phyloP scores from a whole-genome alignment of 1,140 invertebrate genomes.

The Heliconius hewitsoni region DNA sequence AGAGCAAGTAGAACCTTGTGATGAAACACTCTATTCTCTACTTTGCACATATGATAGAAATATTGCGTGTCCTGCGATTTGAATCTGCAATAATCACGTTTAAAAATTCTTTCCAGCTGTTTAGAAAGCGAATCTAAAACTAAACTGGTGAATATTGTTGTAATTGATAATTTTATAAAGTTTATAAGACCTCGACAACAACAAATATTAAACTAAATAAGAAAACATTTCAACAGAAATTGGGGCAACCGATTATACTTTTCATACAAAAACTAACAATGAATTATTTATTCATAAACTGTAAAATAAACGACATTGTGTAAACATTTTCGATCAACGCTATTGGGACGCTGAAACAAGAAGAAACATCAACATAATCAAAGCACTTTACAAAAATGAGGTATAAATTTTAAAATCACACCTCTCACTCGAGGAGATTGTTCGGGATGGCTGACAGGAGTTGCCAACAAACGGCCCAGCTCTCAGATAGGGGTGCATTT shows the following conservation, averaged over 20 bases:
- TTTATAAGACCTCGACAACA: background rate
- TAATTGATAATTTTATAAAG: background rate
- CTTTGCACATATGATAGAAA: too few species aligned
- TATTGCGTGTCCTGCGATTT: too few species aligned
- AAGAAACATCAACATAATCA: conserved; percentile 20
- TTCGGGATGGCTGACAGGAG: conserved; percentile 30
- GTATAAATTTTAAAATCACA: conserved; percentile 24
- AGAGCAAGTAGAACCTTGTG: too few species aligned
- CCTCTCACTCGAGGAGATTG: conserved; percentile 22
- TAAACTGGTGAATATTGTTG: background rate
- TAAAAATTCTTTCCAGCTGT: too few species aligned
- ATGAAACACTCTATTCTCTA: too few species aligned
- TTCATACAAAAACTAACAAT: background rate
- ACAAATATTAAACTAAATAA: background rate
- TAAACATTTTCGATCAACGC: conserved; percentile 18
- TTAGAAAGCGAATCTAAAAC: too few species aligned
- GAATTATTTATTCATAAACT: too few species aligned
- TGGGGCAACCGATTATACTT: background rate
- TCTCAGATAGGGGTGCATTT: conserved; percentile 53
- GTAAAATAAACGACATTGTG: conserved; percentile 2
- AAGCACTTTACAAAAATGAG: conserved; percentile 25
- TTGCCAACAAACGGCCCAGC: conserved; percentile 40
- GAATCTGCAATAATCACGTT: too few species aligned
- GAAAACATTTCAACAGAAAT: background rate
- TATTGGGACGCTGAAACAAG: conserved; percentile 20